Percentiles rank a stretch among this genome's conserved stretches.
These are phyloP conservation scores for Carabus problematicus DNA, from an alignment of 2,888 invertebrate genomes.

Conservation along the genomic window DNA sequence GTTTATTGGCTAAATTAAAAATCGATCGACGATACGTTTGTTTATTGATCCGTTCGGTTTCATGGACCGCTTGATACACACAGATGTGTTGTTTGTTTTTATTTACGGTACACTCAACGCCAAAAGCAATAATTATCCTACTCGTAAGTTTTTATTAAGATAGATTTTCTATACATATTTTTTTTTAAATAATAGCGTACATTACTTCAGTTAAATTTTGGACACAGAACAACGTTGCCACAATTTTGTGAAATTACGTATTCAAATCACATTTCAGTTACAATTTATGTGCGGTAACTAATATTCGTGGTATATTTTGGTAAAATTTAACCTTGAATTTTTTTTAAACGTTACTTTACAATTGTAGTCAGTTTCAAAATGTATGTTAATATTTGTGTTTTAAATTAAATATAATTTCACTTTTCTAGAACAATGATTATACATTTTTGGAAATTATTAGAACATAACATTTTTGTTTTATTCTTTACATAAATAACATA, in stretches of 20 bases:
- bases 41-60: too few species aligned
- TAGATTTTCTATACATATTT: too few species aligned
- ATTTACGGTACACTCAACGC: too few species aligned
- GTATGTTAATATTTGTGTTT: slow-evolving; percentile 1
- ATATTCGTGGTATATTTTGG: slow-evolving; percentile 1
- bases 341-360: not conserved
- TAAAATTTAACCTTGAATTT: not conserved
- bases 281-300: not conserved
- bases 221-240: not conserved
- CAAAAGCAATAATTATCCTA: too few species aligned
- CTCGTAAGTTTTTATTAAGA: too few species aligned
- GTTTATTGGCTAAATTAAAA: not conserved
- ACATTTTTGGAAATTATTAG: slow-evolving; percentile 30
- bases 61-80: too few species aligned
- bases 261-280: not conserved
- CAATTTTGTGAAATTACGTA: not conserved
- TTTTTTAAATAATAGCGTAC: too few species aligned
- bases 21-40: not conserved
- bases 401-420: slow-evolving; percentile 23
- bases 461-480: slow-evolving; percentile 21
- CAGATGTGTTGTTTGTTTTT: too few species aligned
- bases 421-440: slow-evolving; percentile 12
- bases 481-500: slow-evolving; percentile 11
- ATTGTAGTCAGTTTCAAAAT: not conserved
- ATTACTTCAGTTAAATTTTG: too few species aligned